Percentiles rank a stretch among this genome's conserved stretches.
Evolutionary conservation across 2,797 vertebrate genomes (phyloP).

Genomic region (Triplophysa bombifrons): DNA sequence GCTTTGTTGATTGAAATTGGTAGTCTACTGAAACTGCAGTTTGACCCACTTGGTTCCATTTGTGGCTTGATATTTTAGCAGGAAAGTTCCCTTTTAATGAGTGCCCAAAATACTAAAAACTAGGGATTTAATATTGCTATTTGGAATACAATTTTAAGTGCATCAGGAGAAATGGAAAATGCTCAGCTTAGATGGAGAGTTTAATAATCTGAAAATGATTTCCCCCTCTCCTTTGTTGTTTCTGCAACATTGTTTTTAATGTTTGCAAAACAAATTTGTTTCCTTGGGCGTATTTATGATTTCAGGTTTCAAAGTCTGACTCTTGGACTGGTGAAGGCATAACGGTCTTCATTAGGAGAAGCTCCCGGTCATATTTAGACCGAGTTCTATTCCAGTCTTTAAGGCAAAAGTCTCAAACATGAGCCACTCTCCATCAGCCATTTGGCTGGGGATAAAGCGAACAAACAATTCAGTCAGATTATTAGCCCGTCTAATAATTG

Average conservation of each 20-base stretch:
- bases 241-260: not conserved
- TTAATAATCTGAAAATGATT: slow-evolving; percentile 6
- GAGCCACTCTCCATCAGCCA: slow-evolving; percentile 39
- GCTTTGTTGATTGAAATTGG: slow-evolving; percentile 42
- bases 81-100: not conserved
- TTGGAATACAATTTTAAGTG: slow-evolving; percentile 8
- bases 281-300: slow-evolving; percentile 3
- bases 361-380: slow-evolving; percentile 24
- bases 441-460: slow-evolving; percentile 56
- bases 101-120: slow-evolving; percentile 16
- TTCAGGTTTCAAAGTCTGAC: not conserved
- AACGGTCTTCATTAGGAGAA: slow-evolving; percentile 6
- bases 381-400: slow-evolving; percentile 25
- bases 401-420: slow-evolving; percentile 29
- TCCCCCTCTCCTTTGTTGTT: not conserved
- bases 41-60: slow-evolving; percentile 30
- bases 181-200: slow-evolving; percentile 1
- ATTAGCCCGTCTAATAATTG: slow-evolving; percentile 63
- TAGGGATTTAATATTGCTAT: not conserved
- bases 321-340: not conserved
- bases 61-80: slow-evolving; percentile 22
- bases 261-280: not conserved
- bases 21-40: slow-evolving; percentile 22
- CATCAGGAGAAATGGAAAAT: slow-evolving; percentile 17
- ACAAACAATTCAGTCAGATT: slow-evolving; percentile 64